These are phyloP conservation scores for Glaucopsyche alexis DNA, from an alignment of 2,888 invertebrate species.

Conservation along the genomic window DNA sequence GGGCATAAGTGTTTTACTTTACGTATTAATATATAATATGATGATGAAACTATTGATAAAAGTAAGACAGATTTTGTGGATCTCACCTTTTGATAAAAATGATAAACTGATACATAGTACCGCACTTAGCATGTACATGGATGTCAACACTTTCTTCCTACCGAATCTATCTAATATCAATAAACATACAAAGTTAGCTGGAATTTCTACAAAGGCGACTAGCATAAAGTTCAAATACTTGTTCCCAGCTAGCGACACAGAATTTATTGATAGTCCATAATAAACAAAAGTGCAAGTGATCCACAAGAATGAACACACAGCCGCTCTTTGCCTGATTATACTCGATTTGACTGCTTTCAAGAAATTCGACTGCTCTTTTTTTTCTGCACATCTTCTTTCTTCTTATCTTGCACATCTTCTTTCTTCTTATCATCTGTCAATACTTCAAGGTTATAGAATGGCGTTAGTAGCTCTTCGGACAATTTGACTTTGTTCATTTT, in stretches of 20 bases:
- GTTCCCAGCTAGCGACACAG: constrained; percentile 86
- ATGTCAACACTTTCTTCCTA: constrained; percentile 81
- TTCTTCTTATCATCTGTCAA: constrained; percentile 38
- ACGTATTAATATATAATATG: no score
- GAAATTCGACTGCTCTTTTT: constrained; percentile 49
- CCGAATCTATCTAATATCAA: constrained; percentile 83
- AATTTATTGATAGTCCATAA: constrained; percentile 89
- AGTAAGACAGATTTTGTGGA: constrained; percentile 41
- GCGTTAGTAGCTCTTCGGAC: constrained; percentile 62
- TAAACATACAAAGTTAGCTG: constrained; percentile 83
- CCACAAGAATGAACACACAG: constrained; percentile 87
- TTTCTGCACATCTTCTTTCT: no score
- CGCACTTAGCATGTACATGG: constrained; percentile 83
- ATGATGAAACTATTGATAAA: background rate
- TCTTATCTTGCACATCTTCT: constrained; percentile 36
- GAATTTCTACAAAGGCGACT: constrained; percentile 84
- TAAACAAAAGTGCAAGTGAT: constrained; percentile 89
- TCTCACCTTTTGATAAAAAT: constrained; percentile 79
- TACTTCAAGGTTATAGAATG: constrained; percentile 56
- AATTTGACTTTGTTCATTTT: constrained; percentile 80
- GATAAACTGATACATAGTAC: constrained; percentile 81
- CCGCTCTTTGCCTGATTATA: constrained; percentile 77
- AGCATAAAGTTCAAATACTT: constrained; percentile 88
- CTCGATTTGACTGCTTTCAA: constrained; percentile 75
- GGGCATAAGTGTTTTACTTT: no score